phyloP scores from a whole-genome alignment of 2,113 vertebrate species.

The Fulica atra region DNA sequence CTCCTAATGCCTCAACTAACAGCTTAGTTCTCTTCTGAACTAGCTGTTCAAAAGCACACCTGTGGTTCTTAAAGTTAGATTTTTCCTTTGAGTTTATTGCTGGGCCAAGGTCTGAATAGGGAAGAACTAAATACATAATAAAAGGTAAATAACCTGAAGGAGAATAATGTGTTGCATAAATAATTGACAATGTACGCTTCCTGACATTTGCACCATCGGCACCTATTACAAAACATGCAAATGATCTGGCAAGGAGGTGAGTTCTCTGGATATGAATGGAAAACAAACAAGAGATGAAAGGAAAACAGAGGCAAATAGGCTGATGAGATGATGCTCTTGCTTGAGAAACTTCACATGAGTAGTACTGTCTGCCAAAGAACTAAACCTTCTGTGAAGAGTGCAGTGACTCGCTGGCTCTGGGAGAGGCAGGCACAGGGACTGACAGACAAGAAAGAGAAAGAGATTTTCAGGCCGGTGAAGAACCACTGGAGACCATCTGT shows the following conservation, averaged over 20 bases:
- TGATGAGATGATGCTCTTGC: neutral
- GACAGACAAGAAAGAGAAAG: neutral
- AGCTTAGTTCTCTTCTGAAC: neutral
- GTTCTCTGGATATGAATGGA: neutral
- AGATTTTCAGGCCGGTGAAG: neutral
- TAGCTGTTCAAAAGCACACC: neutral
- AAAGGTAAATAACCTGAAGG: slow-evolving; percentile 7
- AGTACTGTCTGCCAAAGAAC: neutral
- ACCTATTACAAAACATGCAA: slow-evolving; percentile 36
- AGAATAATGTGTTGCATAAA: neutral
- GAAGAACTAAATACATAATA: neutral
- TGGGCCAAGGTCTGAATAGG: neutral
- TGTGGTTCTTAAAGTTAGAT: neutral
- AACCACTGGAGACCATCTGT: neutral
- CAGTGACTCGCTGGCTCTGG: neutral
- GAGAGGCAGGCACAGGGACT: neutral
- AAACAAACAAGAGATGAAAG: slow-evolving; percentile 26
- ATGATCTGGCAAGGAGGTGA: neutral
- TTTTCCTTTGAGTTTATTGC: neutral
- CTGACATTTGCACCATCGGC: neutral
- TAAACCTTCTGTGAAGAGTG: neutral
- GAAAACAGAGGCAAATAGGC: neutral
- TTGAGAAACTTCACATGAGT: neutral
- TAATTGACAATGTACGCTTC: neutral
- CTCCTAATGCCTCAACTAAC: neutral